phyloP scores from a whole-genome alignment of 64 coral and sea anemone genomes.

The Pocillopora damicornis region DNA sequence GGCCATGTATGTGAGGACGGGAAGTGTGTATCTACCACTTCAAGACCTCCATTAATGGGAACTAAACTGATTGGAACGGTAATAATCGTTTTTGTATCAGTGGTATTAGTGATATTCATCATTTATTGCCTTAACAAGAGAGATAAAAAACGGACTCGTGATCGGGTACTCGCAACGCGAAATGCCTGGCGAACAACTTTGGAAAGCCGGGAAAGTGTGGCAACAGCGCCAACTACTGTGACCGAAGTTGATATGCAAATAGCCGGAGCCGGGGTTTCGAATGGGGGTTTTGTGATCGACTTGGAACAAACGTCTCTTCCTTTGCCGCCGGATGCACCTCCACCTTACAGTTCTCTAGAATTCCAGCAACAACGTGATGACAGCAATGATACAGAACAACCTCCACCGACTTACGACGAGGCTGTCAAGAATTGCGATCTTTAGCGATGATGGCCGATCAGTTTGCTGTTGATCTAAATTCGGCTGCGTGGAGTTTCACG shows the following conservation, averaged over 20 bases:
- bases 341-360: not conserved
- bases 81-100: not conserved
- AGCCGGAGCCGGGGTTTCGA: not conserved
- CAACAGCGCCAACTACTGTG: not conserved
- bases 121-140: not conserved
- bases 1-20: no score
- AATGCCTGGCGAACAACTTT: not conserved
- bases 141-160: not conserved
- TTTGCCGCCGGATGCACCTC: not conserved
- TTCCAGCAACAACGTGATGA: not conserved
- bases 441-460: not conserved
- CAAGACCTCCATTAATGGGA: not conserved
- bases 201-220: not conserved
- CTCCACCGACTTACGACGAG: constrained; percentile 5
- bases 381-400: not conserved
- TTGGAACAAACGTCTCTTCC: not conserved
- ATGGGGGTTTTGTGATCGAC: not conserved
- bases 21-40: no score
- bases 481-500: not conserved
- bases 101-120: not conserved
- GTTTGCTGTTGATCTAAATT: not conserved
- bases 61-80: not conserved
- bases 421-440: not conserved
- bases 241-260: not conserved
- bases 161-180: not conserved